Conservation (phyloP, 2,113 vertebrate species). For the Ranitomeya variabilis region DNA sequence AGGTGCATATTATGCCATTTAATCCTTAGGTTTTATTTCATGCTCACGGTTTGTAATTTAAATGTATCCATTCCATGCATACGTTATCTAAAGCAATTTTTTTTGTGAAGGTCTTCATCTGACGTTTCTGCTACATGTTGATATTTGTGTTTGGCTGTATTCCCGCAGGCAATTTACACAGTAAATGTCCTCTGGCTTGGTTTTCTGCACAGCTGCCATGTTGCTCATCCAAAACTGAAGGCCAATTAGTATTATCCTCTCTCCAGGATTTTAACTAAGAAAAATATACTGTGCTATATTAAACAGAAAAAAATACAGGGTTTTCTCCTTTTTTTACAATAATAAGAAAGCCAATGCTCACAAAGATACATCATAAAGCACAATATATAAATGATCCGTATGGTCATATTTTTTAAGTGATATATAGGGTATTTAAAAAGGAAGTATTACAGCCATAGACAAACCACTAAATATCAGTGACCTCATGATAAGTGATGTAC, state of each 20-base stretch:
- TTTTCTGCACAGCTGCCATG: conserved; percentile 40
- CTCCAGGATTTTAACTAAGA: conserved; percentile 4
- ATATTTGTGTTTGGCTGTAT: conserved; percentile 7
- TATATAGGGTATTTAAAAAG: too few relatives aligned
- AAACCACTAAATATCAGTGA: too few relatives aligned
- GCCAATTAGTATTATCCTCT: conserved; percentile 21
- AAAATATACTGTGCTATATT: background rate
- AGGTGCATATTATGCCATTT: background rate
- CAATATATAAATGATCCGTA: too few relatives aligned
- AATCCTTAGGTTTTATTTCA: background rate
- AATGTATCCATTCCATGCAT: background rate
- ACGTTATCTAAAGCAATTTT: background rate
- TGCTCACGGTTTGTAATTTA: background rate
- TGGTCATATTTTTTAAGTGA: too few relatives aligned
- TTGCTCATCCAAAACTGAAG: conserved; percentile 18
- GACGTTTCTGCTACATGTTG: background rate
- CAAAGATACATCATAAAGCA: too few relatives aligned
- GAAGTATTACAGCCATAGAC: too few relatives aligned
- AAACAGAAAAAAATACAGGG: background rate
- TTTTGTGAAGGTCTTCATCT: background rate
- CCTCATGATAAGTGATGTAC: too few relatives aligned
- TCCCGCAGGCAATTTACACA: conserved; percentile 26
- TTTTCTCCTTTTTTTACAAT: background rate
- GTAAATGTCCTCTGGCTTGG: conserved; percentile 28
- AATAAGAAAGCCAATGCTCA: too few relatives aligned